Percentiles rank a stretch among this genome's conserved stretches.
Evolutionary conservation across 2,797 vertebrate genomes (phyloP).

Genomic region (Champsocephalus esox): DNA sequence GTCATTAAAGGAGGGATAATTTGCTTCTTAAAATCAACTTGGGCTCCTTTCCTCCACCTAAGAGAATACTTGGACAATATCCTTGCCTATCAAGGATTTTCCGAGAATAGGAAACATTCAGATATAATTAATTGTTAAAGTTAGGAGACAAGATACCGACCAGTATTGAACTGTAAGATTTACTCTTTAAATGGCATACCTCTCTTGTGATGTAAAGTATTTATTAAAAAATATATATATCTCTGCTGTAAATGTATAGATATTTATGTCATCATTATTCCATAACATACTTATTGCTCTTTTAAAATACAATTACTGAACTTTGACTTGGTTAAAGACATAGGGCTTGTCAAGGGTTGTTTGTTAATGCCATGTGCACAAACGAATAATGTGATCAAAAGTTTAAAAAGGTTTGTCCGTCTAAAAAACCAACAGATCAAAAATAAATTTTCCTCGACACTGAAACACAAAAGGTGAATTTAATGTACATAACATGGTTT

Average conservation of each 20-base stretch:
- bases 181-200: slow-evolving; percentile 15
- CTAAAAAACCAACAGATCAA: not conserved
- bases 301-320: slow-evolving; percentile 1
- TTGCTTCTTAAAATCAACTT: slow-evolving; percentile 55
- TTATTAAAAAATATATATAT: not conserved
- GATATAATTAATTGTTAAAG: slow-evolving; percentile 17
- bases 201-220: not conserved
- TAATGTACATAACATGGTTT: not conserved
- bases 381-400: not conserved
- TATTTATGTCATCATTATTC: not conserved
- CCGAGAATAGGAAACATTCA: slow-evolving; percentile 42
- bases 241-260: not conserved
- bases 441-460: not conserved
- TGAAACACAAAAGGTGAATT: not conserved
- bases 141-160: slow-evolving; percentile 24
- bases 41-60: slow-evolving; percentile 40
- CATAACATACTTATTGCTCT: not conserved
- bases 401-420: not conserved
- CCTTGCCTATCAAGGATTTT: slow-evolving; percentile 20
- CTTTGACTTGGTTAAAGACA: not conserved
- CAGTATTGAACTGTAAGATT: slow-evolving; percentile 13
- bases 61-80: slow-evolving; percentile 36
- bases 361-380: not conserved
- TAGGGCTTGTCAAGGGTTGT: not conserved
- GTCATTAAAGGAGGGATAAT: slow-evolving; percentile 55